Conservation (phyloP, 2,797 vertebrate species). For the Cuniculus paca region DNA sequence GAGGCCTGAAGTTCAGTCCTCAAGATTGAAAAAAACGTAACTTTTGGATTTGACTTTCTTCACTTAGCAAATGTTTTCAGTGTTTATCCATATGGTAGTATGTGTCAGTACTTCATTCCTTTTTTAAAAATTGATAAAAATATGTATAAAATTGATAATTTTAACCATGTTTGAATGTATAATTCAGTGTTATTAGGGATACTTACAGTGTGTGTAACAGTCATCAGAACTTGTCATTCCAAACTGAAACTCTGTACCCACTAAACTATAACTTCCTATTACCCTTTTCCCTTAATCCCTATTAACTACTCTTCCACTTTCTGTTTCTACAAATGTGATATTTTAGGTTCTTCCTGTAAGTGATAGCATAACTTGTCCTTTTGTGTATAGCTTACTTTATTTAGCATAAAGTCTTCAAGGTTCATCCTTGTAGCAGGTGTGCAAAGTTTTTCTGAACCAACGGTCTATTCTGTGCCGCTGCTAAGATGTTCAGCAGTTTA, state of each 20-base stretch:
- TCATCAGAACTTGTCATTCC: neutral
- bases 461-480: neutral
- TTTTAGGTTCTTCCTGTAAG: neutral
- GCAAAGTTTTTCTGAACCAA: neutral
- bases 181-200: neutral
- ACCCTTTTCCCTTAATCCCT: neutral
- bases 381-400: neutral
- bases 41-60: neutral
- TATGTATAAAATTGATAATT: neutral
- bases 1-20: neutral
- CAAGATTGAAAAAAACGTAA: neutral
- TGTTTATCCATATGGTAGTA: neutral
- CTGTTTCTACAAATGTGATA: neutral
- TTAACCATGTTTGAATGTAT: neutral
- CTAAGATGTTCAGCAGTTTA: neutral
- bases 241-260: neutral
- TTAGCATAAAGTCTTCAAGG: neutral
- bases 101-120: neutral
- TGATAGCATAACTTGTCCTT: neutral
- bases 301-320: neutral
- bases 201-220: neutral
- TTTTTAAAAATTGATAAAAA: neutral
- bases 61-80: neutral
- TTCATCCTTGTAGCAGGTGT: neutral
- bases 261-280: neutral